Evolutionary conservation across 2,797 vertebrate genomes (phyloP).

Genomic region (Silurus aristotelis): DNA sequence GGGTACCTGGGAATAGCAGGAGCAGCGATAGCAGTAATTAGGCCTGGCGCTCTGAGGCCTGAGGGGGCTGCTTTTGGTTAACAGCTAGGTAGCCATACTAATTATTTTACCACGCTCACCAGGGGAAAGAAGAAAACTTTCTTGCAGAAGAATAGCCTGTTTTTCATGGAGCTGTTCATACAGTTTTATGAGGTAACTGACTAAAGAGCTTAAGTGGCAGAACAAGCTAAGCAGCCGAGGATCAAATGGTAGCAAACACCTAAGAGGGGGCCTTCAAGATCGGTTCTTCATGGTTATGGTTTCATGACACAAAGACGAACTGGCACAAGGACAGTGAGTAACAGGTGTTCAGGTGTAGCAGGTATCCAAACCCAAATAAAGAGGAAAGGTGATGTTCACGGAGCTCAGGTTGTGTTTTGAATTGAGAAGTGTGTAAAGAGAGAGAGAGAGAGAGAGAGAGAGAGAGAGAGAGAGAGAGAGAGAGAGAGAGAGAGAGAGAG

Average conservation of each 20-base stretch:
- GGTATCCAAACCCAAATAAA: conserved; percentile 54
- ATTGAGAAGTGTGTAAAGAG: background rate
- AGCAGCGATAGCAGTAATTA: conserved; percentile 52
- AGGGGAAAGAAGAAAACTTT: background rate
- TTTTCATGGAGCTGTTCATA: background rate
- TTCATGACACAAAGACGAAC: conserved; percentile 2
- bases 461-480: background rate
- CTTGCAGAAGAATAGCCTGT: background rate
- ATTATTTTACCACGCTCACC: background rate
- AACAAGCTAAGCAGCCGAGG: background rate
- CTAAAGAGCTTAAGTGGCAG: background rate
- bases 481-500: conserved; percentile 28
- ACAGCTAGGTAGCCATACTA: conserved; percentile 24
- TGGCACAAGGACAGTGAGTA: conserved; percentile 37
- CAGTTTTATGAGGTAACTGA: background rate
- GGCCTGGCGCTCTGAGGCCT: conserved; percentile 48
- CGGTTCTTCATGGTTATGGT: conserved; percentile 12
- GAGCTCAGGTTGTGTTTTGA: conserved; percentile 48
- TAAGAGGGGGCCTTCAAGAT: background rate
- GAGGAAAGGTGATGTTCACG: conserved; percentile 52
- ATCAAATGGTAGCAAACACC: background rate
- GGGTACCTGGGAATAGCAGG: conserved; percentile 48
- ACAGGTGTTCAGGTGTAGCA: conserved; percentile 59
- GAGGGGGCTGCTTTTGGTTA: conserved; percentile 31
- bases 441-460: background rate